A percentile compares a stretch with the other conserved stretches of the same genome.
These are phyloP conservation scores for Mugil cephalus DNA, from an alignment of 2,113 vertebrate species.

Conservation along the genomic window DNA sequence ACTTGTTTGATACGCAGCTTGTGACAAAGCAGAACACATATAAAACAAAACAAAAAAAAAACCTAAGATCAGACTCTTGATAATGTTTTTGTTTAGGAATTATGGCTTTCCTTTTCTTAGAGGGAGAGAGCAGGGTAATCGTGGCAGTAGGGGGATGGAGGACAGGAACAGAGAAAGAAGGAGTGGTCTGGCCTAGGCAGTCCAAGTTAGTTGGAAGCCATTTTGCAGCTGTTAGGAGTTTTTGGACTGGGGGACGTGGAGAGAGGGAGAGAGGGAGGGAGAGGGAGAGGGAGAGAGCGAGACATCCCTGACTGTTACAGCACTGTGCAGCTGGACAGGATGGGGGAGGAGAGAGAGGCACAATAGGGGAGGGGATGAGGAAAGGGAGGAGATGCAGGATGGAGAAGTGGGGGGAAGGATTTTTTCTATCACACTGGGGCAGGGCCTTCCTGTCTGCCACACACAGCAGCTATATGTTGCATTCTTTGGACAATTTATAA, in stretches of 20 bases:
- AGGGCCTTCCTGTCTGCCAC: slow-evolving; percentile 37
- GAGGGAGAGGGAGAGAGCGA: slow-evolving; percentile 40
- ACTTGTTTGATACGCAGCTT: neutral
- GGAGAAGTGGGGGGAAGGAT: slow-evolving; percentile 15
- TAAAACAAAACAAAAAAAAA: neutral
- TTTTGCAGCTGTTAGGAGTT: slow-evolving; percentile 80
- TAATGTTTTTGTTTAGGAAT: neutral
- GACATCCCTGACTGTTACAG: slow-evolving; percentile 56
- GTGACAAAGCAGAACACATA: slow-evolving; percentile 4
- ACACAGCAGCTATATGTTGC: neutral
- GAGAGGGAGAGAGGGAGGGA: slow-evolving; percentile 26
- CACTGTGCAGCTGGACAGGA: slow-evolving; percentile 61
- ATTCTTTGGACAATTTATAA: neutral
- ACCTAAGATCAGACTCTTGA: neutral
- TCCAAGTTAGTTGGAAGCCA: slow-evolving; percentile 65
- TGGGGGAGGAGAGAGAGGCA: slow-evolving; percentile 58
- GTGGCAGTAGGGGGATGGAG: slow-evolving; percentile 71
- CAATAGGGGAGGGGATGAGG: slow-evolving; percentile 36
- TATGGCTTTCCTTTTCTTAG: slow-evolving; percentile 13
- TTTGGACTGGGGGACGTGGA: slow-evolving; percentile 58
- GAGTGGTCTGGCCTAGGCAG: slow-evolving; percentile 68
- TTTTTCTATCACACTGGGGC: slow-evolving; percentile 26
- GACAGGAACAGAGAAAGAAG: slow-evolving; percentile 59
- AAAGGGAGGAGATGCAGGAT: slow-evolving; percentile 60
- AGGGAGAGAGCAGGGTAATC: slow-evolving; percentile 36